Evolutionary conservation across 2,888 invertebrate genomes (phyloP).

Genomic region (Neelides folsomi): DNA sequence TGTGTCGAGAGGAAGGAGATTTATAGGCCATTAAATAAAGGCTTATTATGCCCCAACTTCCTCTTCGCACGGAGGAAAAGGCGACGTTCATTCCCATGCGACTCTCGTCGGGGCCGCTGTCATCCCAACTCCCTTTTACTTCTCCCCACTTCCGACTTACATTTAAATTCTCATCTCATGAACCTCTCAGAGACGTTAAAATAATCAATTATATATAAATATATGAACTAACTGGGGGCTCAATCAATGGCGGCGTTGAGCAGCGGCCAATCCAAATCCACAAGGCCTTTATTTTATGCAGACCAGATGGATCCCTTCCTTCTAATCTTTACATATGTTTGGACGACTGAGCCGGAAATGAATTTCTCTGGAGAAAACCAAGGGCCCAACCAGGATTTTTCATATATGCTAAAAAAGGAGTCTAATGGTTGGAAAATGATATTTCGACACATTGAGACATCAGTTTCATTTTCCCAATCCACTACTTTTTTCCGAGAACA

Average conservation of each 20-base stretch:
- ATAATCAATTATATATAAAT: background rate
- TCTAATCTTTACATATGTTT: no score
- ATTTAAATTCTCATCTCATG: background rate
- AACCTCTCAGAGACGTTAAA: background rate
- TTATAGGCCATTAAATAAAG: constrained; percentile 34
- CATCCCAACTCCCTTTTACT: background rate
- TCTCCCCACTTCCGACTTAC: background rate
- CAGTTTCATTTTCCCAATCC: no score
- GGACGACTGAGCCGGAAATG: background rate
- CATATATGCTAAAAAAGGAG: background rate
- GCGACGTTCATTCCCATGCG: background rate
- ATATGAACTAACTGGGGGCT: no score
- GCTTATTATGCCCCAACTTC: constrained; percentile 34
- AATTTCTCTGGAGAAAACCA: background rate
- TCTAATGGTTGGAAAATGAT: no score
- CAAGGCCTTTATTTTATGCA: no score
- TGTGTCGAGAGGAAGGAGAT: constrained; percentile 33
- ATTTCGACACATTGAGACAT: no score
- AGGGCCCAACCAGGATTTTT: constrained; percentile 1
- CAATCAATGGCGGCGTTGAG: no score
- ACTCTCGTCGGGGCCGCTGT: background rate
- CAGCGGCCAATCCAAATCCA: no score
- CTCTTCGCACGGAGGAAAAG: constrained; percentile 20
- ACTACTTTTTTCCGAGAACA: no score
- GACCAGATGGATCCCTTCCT: no score